phyloP scores from a whole-genome alignment of 2,797 vertebrate species.

The Spheniscus humboldti region DNA sequence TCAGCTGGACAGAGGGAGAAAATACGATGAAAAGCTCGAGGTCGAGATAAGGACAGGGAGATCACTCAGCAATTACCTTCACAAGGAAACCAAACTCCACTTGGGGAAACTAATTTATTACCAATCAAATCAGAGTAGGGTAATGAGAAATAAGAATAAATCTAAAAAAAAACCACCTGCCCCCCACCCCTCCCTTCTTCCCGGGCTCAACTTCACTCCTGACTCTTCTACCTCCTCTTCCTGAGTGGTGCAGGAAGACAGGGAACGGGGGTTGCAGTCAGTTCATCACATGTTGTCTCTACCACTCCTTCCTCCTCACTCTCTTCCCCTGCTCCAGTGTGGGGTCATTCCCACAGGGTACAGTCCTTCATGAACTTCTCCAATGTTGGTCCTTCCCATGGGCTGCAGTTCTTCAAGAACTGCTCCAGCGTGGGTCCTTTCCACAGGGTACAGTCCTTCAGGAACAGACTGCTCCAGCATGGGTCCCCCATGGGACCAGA shows the following conservation, averaged over 20 bases:
- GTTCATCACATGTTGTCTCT: not conserved
- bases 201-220: not conserved
- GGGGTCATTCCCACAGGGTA: not conserved
- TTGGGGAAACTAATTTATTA: not conserved
- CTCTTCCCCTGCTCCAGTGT: not conserved
- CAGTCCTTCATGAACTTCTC: not conserved
- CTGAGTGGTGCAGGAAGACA: rapidly evolving
- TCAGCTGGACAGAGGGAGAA: no score
- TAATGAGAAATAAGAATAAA: not conserved
- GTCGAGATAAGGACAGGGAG: not conserved
- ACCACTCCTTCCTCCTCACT: not conserved
- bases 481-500: not conserved
- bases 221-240: not conserved
- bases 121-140: not conserved
- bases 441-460: not conserved
- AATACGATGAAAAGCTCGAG: no score
- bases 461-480: not conserved
- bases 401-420: not conserved
- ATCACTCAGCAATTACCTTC: not conserved
- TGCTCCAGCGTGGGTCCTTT: no score
- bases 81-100: not conserved
- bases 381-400: no score
- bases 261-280: not conserved
- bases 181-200: not conserved
- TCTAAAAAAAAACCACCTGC: no score